Percentiles rank a stretch among this genome's conserved stretches.
phyloP scores from a whole-genome alignment of 1,140 invertebrate genomes.

The Eurosta solidaginis region DNA sequence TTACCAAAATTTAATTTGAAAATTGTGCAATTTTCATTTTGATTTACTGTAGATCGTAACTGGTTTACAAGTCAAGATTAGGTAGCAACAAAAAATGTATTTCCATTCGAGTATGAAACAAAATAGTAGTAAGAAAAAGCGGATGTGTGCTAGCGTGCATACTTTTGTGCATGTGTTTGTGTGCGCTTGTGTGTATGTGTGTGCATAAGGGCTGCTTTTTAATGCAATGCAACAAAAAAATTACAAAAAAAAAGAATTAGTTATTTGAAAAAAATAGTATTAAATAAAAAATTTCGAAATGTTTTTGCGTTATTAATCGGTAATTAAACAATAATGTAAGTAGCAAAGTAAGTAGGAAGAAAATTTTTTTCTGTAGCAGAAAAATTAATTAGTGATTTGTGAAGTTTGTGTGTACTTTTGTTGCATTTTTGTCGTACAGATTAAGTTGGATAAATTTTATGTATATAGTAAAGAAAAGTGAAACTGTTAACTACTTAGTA shows the following conservation, averaged over 20 bases:
- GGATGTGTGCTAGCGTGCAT: slow-evolving; percentile 6
- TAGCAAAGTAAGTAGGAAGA: neutral
- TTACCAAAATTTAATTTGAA: too few relatives aligned
- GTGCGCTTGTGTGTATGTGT: neutral
- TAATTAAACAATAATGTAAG: neutral
- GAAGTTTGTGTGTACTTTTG: neutral
- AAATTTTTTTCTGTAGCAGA: neutral
- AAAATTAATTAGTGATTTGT: neutral
- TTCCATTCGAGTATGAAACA: too few relatives aligned
- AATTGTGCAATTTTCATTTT: too few relatives aligned
- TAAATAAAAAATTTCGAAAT: neutral
- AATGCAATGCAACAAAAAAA: neutral
- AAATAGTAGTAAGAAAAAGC: neutral
- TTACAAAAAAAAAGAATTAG: neutral
- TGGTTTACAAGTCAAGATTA: too few relatives aligned
- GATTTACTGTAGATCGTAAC: too few relatives aligned
- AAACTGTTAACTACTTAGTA: too few relatives aligned
- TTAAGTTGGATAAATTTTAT: neutral
- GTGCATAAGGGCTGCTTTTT: neutral
- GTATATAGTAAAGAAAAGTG: neutral
- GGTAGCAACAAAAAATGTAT: too few relatives aligned
- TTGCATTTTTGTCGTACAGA: neutral
- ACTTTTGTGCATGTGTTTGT: neutral
- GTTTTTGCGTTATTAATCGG: neutral
- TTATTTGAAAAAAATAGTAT: neutral